Evolutionary conservation across 2,888 invertebrate genomes (phyloP), one percentile per base, ranked within the genome.

Genomic region (Scelioninae gen. 2): DNA sequence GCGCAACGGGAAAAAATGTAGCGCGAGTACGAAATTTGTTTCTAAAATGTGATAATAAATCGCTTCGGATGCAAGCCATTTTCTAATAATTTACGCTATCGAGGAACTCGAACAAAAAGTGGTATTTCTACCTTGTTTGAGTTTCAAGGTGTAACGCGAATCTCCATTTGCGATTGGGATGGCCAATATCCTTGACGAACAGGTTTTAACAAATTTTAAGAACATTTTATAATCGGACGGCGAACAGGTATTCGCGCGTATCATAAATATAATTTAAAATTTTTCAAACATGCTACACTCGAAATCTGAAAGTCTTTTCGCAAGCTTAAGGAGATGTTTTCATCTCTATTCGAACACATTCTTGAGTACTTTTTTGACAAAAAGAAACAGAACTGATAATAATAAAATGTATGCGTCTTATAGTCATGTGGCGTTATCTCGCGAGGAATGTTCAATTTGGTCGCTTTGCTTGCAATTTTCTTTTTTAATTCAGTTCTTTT

Each of bases 101-200:
- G 39, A 18, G 15, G 53, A 16, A 35, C 5, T 46, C 39, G 28
- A 10, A n/a, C 13, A 69, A 69, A 55, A 55, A 63, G 33, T 45
- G 55, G 69, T 61, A 37, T 61, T 18, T 69, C 37, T 57, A 41
- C 18, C 19, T 35, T 19, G 31, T 25, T 13, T 0, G 15, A n/a
- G 11, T 58, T 25, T 50, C 57, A 46, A 48, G 57, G 35, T 50
- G 57, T 37, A 57, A 50, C 37, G 7, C 31, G 37, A 55, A 55
- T 46, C 55, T 28, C 37, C 46, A 41, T 60, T 68, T 28, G 46
- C 48, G 39, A 41, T 55, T 63, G 7, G 39, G 55, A 35, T 39
- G 55, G 57, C 41, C 68, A 53, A 53, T 52, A 60, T 60, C 70
- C 70, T 70, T 70, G 63, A 39, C 35, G 31, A 70, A 70, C 70